Evolutionary conservation across 1,140 invertebrate genomes (phyloP).

Genomic region (Chionoecetes opilio): DNA sequence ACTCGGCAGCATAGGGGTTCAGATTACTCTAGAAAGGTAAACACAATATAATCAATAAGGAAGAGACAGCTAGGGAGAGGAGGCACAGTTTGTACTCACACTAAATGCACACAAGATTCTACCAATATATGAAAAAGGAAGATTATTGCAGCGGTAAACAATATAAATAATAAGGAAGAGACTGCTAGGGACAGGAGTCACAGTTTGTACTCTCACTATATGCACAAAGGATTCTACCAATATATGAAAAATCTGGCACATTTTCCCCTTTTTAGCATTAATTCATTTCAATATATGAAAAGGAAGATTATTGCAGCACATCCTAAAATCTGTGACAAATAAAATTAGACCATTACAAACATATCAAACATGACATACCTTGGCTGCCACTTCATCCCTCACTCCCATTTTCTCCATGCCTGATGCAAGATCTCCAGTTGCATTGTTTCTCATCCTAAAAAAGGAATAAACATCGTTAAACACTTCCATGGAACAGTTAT

Average conservation of each 20-base stretch:
- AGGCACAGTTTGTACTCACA: too few relatives aligned
- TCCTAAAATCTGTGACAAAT: too few relatives aligned
- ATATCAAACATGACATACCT: slow-evolving; percentile 46
- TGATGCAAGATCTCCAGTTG: slow-evolving; percentile 46
- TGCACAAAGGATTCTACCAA: neutral
- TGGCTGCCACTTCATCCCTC: slow-evolving; percentile 57
- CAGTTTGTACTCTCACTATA: too few relatives aligned
- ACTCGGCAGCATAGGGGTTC: slow-evolving; percentile 70
- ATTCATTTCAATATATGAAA: too few relatives aligned
- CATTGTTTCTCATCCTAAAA: slow-evolving; percentile 62
- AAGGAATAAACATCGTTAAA: slow-evolving; percentile 43
- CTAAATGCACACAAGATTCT: too few relatives aligned
- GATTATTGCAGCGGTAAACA: too few relatives aligned
- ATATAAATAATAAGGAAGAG: neutral
- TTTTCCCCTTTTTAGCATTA: too few relatives aligned
- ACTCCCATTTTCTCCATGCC: slow-evolving; percentile 71
- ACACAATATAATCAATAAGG: slow-evolving; percentile 1
- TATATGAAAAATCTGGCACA: too few relatives aligned
- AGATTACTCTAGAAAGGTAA: slow-evolving; percentile 57
- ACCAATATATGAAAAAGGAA: too few relatives aligned
- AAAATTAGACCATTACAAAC: too few relatives aligned
- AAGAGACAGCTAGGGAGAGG: neutral
- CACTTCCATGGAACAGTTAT: too few relatives aligned
- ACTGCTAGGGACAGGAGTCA: neutral
- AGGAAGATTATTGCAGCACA: too few relatives aligned